Base-by-base conservation (phyloP, 2,113 vertebrate genomes). In the Pleuronectes platessa region DNA sequence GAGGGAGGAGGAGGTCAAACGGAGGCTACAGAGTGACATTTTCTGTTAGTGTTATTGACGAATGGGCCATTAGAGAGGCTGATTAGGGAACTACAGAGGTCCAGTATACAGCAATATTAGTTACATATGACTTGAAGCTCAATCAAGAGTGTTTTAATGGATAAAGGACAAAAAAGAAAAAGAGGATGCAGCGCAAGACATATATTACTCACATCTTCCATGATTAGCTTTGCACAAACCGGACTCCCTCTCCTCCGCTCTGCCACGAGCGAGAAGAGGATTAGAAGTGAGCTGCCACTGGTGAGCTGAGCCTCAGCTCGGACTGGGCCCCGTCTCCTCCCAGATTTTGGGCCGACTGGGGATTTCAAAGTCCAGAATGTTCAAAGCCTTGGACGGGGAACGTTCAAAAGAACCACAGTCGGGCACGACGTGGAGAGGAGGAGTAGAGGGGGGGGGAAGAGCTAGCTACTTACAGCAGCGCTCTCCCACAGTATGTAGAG, bases 331-430 rank as follows among this genome's bases (percentile, higher is more conserved):
- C 64, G 71, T 81, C 78, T 86, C 76, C 81, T 86, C 82, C 76
- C 84, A 86, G 84, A 85, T 91, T 88, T 84, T 62, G 85, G 74
- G n/a, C 73, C 75, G 71, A 85, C 76, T 85, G 78, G 85, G 81
- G 85, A 94, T 92, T 94, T 95, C 91, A 94, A 93, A 94, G 93
- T 91, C 75, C 87, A 69, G 68, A 72, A 88, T 90, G 92, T 93
- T 94, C 93, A 95, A 94, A 94, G 92, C 84, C 76, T 79, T 53
- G 82, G 83, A 77, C 76, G 71, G 72, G 87, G 81, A 93, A 88
- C 49, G 74, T 90, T 91, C 68, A 92, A 94, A 92, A 82, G 82
- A 91, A 88, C 86, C 85, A 84, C 86, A 79, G 74, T 73, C 77
- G 80, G 82, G 64, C 73, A 70, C 61, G 82, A 71, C 76, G 78